These are phyloP conservation scores for Rhyacophila brunnea DNA, from an alignment of 1,140 invertebrate species.

Conservation along the genomic window DNA sequence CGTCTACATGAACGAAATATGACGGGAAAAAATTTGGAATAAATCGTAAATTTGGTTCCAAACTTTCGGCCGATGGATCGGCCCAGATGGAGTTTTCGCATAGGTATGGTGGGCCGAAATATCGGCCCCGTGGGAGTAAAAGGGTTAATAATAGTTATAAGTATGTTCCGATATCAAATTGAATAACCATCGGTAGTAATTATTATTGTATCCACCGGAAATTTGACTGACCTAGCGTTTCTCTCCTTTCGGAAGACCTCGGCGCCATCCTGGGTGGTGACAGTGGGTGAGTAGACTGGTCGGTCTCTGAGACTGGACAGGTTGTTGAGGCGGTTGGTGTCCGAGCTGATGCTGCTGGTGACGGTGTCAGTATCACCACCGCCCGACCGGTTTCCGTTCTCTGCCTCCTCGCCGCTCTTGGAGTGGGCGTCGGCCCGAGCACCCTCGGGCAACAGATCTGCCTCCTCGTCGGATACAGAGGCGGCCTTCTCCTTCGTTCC, in stretches of 20 bases:
- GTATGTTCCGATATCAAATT: too few relatives aligned
- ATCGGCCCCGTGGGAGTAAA: too few relatives aligned
- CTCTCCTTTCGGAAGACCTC: conserved; percentile 24
- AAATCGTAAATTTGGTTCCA: too few relatives aligned
- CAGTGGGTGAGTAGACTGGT: conserved; percentile 20
- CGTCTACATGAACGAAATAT: too few relatives aligned
- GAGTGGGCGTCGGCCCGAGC: neutral
- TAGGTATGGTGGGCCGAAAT: too few relatives aligned
- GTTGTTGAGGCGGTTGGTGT: conserved; percentile 26
- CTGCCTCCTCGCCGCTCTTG: conserved; percentile 4
- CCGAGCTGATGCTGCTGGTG: conserved; percentile 31
- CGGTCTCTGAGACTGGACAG: conserved; percentile 20
- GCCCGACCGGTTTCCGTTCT: conserved; percentile 2
- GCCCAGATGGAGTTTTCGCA: too few relatives aligned
- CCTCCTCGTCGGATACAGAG: conserved; percentile 29
- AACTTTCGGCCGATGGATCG: too few relatives aligned
- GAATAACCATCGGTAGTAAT: too few relatives aligned
- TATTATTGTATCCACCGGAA: too few relatives aligned
- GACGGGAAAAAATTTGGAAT: too few relatives aligned
- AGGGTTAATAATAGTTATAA: too few relatives aligned
- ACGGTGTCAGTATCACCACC: conserved; percentile 26
- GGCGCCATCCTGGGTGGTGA: conserved; percentile 1
- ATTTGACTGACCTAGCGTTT: conserved; percentile 17
- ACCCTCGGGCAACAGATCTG: conserved; percentile 18
- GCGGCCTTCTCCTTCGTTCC: conserved; percentile 25